A percentile compares a stretch with the other conserved stretches of the same genome.
Evolutionary conservation across 2,888 invertebrate species (phyloP).

Genomic region (Acrobasis consociella): DNA sequence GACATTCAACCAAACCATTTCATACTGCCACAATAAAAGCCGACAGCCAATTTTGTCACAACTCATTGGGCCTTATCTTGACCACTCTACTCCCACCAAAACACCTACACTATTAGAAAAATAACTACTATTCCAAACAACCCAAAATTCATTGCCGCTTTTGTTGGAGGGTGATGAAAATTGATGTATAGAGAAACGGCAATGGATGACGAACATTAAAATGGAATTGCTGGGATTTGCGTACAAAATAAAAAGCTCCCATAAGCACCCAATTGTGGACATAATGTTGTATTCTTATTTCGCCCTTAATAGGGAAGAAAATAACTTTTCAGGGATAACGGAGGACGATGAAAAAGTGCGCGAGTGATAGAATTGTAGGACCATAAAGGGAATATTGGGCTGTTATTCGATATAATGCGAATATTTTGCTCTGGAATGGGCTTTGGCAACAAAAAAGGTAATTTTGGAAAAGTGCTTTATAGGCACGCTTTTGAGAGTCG

Average conservation of each 20-base stretch:
- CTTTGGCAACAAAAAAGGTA: slow-evolving; percentile 11
- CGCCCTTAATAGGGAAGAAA: slow-evolving; percentile 59
- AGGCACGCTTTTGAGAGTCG: neutral
- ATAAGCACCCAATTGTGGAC: slow-evolving; percentile 51
- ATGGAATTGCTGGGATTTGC: slow-evolving; percentile 26
- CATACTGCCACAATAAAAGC: slow-evolving; percentile 52
- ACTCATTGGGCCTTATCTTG: slow-evolving; percentile 64
- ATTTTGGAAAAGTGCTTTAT: neutral
- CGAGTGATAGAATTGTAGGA: slow-evolving; percentile 21
- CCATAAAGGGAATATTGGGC: slow-evolving; percentile 20
- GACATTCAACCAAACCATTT: slow-evolving; percentile 23
- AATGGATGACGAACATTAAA: slow-evolving; percentile 29
- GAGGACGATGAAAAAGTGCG: slow-evolving; percentile 15
- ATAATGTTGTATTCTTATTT: slow-evolving; percentile 54
- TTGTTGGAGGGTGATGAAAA: neutral
- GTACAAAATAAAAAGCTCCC: slow-evolving; percentile 42
- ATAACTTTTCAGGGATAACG: slow-evolving; percentile 34
- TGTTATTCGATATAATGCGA: slow-evolving; percentile 17
- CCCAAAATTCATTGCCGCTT: slow-evolving; percentile 32
- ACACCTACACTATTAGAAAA: slow-evolving; percentile 11
- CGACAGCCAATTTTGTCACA: slow-evolving; percentile 63
- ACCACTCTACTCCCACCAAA: slow-evolving; percentile 41
- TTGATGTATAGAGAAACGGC: slow-evolving; percentile 25
- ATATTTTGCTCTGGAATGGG: slow-evolving; percentile 2
- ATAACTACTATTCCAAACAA: neutral